Evolutionary conservation across 1,140 invertebrate species (phyloP).

Genomic region (Tachypleus tridentatus): DNA sequence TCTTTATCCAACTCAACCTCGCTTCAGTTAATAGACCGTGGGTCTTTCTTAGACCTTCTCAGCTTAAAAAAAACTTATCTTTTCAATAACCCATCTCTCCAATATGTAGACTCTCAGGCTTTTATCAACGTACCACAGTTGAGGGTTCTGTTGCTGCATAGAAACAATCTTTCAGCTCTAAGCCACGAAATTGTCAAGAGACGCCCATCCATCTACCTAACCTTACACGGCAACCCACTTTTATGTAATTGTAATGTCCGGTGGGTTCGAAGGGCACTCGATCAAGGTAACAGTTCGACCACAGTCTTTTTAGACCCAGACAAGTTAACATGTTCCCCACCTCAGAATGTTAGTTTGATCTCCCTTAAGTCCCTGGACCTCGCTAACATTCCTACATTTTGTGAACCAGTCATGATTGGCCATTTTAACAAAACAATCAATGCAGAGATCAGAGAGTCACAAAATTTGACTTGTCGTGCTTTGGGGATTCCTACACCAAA

Average conservation of each 20-base stretch:
- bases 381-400: constrained; percentile 27
- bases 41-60: constrained; percentile 35
- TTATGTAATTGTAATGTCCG: constrained; percentile 38
- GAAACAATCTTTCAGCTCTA: constrained; percentile 33
- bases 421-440: constrained; percentile 29
- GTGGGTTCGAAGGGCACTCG: constrained; percentile 31
- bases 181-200: constrained; percentile 26
- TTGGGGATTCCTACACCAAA: constrained; percentile 34
- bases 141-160: constrained; percentile 32
- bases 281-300: constrained; percentile 9
- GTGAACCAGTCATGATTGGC: constrained; percentile 31
- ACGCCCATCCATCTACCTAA: constrained; percentile 27
- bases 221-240: constrained; percentile 37
- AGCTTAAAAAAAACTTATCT: constrained; percentile 31
- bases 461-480: constrained; percentile 36
- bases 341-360: constrained; percentile 23
- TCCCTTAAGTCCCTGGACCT: constrained; percentile 28
- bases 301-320: constrained; percentile 28
- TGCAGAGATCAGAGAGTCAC: constrained; percentile 32
- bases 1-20: constrained; percentile 32
- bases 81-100: constrained; percentile 33
- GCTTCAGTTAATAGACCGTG: constrained; percentile 33
- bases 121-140: constrained; percentile 32
- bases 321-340: constrained; percentile 31
- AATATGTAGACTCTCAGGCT: constrained; percentile 34